Evolutionary conservation across 2,888 invertebrate genomes (phyloP), one percentile per base, ranked within the genome.

Genomic region (Tipula helvola): DNA sequence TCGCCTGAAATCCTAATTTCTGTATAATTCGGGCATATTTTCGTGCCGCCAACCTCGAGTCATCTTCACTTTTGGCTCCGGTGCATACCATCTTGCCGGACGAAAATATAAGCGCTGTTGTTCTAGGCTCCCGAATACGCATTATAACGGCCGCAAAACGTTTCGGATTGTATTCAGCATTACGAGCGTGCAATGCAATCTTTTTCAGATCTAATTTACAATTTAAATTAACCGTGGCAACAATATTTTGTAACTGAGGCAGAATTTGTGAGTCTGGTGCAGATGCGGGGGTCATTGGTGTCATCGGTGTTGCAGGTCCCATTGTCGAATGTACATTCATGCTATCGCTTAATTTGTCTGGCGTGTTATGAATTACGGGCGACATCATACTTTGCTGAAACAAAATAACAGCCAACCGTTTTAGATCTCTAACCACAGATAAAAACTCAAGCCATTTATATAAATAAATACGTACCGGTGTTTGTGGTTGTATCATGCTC

Each of bases 151-250:
- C 99, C 86, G 99, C 98, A 93, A 99, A 99, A 90, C 99, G 96
- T 92, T 99, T 99, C 8, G 99, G 99, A 91, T 99, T 99, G 90
- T 99, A 99, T 92, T 99, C 99, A 1, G 99, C 99, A 93, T 99
- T 99, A 91, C 99, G 95, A 0, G 99, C 99, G 91, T 98, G 98
- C 2, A 99, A 92, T 0, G 99, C 99, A 89, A 99, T 99, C 92
- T 97, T 97, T 90, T 99, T 99, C 88, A 99, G 93, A 90, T 99
- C 99, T 88, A 99, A 92, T 92, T 97, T 97, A 91, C 98, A 98
- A 89, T 96, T 97, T 86, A 99, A 92, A 91, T 98, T 99, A 0
- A 99, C 99, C 5, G 99, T 99, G 85, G 99, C 98, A 0, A 99
- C 99, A 90, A 99, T 99, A 90, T 99, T 99, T 90, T 91, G 91